A percentile compares a stretch with the other conserved stretches of the same genome.
These are phyloP conservation scores for Harpagifer antarcticus DNA, from an alignment of 2,797 vertebrate genomes.

Conservation along the genomic window DNA sequence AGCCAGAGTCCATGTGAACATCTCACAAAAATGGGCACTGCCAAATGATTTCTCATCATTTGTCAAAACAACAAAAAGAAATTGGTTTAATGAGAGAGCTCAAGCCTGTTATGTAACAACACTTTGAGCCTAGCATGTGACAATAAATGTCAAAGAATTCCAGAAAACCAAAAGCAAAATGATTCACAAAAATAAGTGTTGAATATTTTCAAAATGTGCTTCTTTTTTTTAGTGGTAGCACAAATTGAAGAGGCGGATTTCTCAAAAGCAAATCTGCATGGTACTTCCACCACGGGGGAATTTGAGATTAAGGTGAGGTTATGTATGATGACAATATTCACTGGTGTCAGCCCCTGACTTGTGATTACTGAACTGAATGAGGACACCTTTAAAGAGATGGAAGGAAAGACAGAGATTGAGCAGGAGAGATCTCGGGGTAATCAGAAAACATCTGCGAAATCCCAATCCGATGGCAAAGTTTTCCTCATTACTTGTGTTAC, in stretches of 20 bases:
- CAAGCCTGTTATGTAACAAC: conserved; percentile 31
- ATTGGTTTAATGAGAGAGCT: conserved; percentile 25
- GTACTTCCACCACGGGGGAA: neutral
- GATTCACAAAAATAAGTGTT: too few species aligned
- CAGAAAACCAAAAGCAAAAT: neutral
- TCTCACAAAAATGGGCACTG: conserved; percentile 15
- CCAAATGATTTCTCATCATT: conserved; percentile 44
- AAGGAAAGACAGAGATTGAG: conserved; percentile 11
- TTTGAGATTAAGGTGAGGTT: neutral
- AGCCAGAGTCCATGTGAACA: conserved; percentile 38
- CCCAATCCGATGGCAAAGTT: neutral
- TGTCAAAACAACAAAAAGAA: conserved; percentile 38
- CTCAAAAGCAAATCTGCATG: neutral
- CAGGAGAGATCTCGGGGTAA: conserved; percentile 10
- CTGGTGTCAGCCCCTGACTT: conserved; percentile 14
- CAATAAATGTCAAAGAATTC: conserved; percentile 1
- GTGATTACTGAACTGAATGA: conserved; percentile 17
- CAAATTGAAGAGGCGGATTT: neutral
- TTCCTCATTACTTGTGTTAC: conserved; percentile 10
- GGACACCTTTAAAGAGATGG: conserved; percentile 11
- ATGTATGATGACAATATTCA: neutral
- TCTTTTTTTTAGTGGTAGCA: neutral
- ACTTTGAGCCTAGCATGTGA: conserved; percentile 14
- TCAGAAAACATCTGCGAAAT: conserved; percentile 45
- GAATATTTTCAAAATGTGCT: neutral